Base-by-base conservation (phyloP, 1,140 invertebrate genomes). In the Plutomurus gul region DNA sequence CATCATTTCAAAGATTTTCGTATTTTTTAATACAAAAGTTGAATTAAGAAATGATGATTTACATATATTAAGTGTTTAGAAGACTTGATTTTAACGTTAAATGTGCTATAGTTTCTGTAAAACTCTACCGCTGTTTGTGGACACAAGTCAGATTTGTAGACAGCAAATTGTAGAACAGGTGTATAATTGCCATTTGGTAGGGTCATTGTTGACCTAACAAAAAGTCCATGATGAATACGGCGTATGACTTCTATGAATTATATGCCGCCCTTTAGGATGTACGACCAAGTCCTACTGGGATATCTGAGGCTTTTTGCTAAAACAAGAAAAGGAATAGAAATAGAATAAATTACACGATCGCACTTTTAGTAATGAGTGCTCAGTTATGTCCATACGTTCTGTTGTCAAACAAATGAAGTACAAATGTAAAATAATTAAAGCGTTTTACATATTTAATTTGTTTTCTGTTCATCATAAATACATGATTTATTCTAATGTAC, bases 191-290 rank as follows among this genome's bases (percentile, higher is more conserved):
- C 77, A 75, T 79, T 36, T 30, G 72, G 77, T 75, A 75, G 77
- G 77, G 47, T 65, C 51, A 79, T 49, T 75, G 51, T 75, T 79
- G 77, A 78, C 77, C 77, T 56, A 16, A 75, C 56, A 60, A 37
- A 51, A 79, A 79, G 77, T 79, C 77, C n/a, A 40, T 79, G 77
- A 79, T 74, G 39, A 75, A 65, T 10, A 30, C 33, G 70, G 49
- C 77, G 37, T 16, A 79, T 79, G 77, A 79, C 40, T 75, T 65
- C 77, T 75, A 75, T 79, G 77, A 79, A 79, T 79, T 79, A 79
- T 18, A 30, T 36, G 77, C 49, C 70, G 39, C 39, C 77, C 73
- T n/a, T 25, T 16, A 22, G 36, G 30, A 40, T 30, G 16, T 33
- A 39, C 72, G 77, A 78, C 77, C 77, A 78, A 47, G 30, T 70